Conservation (phyloP, 1,140 invertebrate genomes). For the Physella acuta region DNA sequence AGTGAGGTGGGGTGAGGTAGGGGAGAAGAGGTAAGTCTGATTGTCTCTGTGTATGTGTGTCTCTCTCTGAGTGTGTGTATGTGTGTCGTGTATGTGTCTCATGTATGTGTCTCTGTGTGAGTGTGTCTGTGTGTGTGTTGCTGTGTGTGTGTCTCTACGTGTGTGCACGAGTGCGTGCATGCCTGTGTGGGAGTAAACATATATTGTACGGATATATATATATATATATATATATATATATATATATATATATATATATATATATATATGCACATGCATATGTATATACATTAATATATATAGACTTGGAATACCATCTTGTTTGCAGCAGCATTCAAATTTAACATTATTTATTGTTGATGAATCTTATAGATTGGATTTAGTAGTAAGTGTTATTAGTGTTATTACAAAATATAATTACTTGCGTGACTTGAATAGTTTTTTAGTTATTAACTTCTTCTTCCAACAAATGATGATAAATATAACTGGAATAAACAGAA, state of each 20-base stretch:
- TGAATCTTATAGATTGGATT: too few relatives aligned
- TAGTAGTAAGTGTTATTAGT: too few relatives aligned
- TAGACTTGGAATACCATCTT: background rate
- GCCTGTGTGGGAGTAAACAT: background rate
- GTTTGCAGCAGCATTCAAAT: too few relatives aligned
- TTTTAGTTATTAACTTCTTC: too few relatives aligned
- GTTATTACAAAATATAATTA: too few relatives aligned
- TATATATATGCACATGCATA: background rate
- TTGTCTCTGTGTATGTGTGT: background rate
- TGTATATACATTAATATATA: background rate
- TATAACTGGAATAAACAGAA: too few relatives aligned
- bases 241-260: background rate
- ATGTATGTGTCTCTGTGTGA: background rate
- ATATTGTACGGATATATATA: background rate
- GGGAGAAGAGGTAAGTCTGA: background rate
- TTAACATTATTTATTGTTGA: too few relatives aligned
- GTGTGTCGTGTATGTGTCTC: too few relatives aligned
- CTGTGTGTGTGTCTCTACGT: background rate
- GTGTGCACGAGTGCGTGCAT: background rate
- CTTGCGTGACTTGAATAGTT: too few relatives aligned
- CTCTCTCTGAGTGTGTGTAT: background rate
- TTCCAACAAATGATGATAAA: too few relatives aligned
- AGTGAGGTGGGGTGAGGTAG: background rate
- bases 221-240: background rate
- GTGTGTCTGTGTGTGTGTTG: background rate